Percentiles rank a stretch among this genome's conserved stretches.
Conservation (phyloP, 2,888 invertebrate genomes). For the Chymomyza caudatula region DNA sequence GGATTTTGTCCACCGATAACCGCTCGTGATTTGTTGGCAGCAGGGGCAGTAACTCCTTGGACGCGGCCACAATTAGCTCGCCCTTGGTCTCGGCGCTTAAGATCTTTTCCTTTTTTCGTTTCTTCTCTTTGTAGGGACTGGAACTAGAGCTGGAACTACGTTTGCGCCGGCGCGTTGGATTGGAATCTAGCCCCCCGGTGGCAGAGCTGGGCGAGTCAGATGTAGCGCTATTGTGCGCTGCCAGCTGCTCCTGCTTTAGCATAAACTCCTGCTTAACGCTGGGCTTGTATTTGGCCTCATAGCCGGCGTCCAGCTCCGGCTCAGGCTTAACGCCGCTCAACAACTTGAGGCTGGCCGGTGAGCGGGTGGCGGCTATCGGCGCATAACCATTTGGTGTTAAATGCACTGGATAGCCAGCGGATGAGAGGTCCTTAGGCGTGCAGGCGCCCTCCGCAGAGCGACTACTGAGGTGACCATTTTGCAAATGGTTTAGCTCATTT, state of each 20-base stretch:
- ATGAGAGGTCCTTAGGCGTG: constrained; percentile 60
- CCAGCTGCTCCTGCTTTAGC: constrained; percentile 59
- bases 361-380: constrained; percentile 13
- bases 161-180: constrained; percentile 68
- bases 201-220: constrained; percentile 22
- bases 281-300: constrained; percentile 67
- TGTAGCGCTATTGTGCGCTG: background rate
- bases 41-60: constrained; percentile 53
- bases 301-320: constrained; percentile 56
- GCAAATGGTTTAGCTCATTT: constrained; percentile 25
- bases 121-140: constrained; percentile 78
- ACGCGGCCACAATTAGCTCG: background rate
- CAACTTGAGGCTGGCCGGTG: constrained; percentile 39
- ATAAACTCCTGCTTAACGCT: constrained; percentile 69
- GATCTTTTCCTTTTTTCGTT: constrained; percentile 76
- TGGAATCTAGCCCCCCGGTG: constrained; percentile 31
- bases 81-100: constrained; percentile 27
- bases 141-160: constrained; percentile 77
- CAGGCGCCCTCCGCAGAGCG: constrained; percentile 56
- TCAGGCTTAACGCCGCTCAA: constrained; percentile 67
- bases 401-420: background rate
- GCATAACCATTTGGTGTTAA: constrained; percentile 52
- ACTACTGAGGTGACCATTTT: constrained; percentile 65
- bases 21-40: constrained; percentile 78
- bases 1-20: constrained; percentile 70